Conservation (phyloP, 2,888 invertebrate species). For the Metacarcinus magister region DNA sequence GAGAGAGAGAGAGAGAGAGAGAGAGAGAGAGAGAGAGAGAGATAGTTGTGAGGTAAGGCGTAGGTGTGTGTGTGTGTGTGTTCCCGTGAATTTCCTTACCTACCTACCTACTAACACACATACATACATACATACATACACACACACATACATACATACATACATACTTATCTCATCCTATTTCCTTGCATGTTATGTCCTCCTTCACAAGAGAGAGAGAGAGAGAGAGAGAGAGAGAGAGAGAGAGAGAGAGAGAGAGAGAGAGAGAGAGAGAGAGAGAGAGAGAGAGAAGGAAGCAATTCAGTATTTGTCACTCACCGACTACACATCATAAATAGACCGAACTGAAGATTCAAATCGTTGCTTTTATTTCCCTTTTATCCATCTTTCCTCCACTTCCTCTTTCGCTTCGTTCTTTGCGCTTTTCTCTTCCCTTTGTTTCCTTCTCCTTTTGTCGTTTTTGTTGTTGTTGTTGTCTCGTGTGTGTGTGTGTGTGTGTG, state of each 20-base stretch:
- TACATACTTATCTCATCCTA: too few relatives aligned
- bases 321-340: not conserved
- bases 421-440: not conserved
- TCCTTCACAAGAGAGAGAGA: not conserved
- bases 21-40: conserved; percentile 2
- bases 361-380: not conserved
- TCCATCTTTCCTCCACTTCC: not conserved
- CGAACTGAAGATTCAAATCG: not conserved
- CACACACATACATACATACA: too few relatives aligned
- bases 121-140: too few relatives aligned
- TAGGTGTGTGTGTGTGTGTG: too few relatives aligned
- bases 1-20: not conserved
- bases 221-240: not conserved
- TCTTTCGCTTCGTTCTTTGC: not conserved
- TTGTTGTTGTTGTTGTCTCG: not conserved
- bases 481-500: not conserved
- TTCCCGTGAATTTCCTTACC: too few relatives aligned
- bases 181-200: too few relatives aligned
- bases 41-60: not conserved
- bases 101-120: too few relatives aligned
- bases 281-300: not conserved
- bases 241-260: not conserved
- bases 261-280: too few relatives aligned
- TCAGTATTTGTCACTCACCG: not conserved
- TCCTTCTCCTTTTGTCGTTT: not conserved